Evolutionary conservation across 2,888 invertebrate species (phyloP).

Genomic region (Troides helena): DNA sequence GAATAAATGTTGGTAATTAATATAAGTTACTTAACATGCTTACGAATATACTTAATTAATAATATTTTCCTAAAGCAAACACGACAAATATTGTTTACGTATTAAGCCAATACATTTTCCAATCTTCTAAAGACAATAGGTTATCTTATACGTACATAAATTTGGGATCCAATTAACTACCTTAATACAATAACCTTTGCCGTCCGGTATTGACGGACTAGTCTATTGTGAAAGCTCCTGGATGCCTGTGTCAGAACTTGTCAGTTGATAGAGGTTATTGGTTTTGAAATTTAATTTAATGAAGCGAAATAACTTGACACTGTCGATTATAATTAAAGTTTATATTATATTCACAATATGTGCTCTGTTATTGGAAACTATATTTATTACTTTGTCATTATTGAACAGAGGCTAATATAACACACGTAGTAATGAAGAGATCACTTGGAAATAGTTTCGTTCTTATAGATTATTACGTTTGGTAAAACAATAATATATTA

Average conservation of each 20-base stretch:
- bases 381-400: not conserved
- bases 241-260: constrained; percentile 16
- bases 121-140: constrained; percentile 15
- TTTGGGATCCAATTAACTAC: constrained; percentile 26
- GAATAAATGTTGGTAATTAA: no score
- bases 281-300: constrained; percentile 21
- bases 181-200: constrained; percentile 23
- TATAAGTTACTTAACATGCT: no score
- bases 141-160: constrained; percentile 11
- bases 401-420: not conserved
- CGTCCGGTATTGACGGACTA: constrained; percentile 26
- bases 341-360: not conserved
- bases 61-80: not conserved
- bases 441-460: not conserved
- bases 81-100: not conserved
- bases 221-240: constrained; percentile 13
- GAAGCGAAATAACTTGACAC: constrained; percentile 9
- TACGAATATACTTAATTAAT: not conserved
- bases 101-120: not conserved
- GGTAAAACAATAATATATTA: no score
- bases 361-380: not conserved
- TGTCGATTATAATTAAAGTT: constrained; percentile 6
- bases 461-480: no score
- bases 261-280: constrained; percentile 21
- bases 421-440: not conserved